A percentile compares a stretch with the other conserved stretches of the same genome.
phyloP scores from a whole-genome alignment of 1,140 invertebrate genomes.

The Atta cephalotes region DNA sequence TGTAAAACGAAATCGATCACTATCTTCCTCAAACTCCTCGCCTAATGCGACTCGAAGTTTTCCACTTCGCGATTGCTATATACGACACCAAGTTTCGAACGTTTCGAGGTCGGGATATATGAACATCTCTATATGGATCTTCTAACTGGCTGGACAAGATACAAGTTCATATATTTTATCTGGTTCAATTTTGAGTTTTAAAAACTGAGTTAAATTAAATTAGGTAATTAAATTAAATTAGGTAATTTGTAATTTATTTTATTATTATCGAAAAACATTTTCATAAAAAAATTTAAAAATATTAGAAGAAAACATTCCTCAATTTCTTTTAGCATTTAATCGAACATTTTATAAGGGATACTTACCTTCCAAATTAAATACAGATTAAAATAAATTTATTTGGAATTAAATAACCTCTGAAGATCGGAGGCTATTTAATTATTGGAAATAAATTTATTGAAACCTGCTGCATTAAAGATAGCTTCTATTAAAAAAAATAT shows the following conservation, averaged over 20 bases:
- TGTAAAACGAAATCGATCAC: slow-evolving; percentile 60
- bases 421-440: neutral
- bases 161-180: slow-evolving; percentile 12
- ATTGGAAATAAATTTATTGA: neutral
- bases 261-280: neutral
- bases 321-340: neutral
- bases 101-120: slow-evolving; percentile 40
- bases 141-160: slow-evolving; percentile 36
- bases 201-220: neutral
- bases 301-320: neutral
- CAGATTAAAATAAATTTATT: neutral
- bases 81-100: slow-evolving; percentile 50
- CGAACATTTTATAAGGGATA: neutral
- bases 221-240: neutral
- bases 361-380: neutral
- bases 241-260: neutral
- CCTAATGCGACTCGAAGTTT: slow-evolving; percentile 57
- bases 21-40: slow-evolving; percentile 39
- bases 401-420: neutral
- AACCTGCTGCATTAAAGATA: neutral
- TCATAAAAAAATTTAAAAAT: neutral
- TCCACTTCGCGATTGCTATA: slow-evolving; percentile 56
- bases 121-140: slow-evolving; percentile 49
- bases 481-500: neutral
- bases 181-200: neutral